Evolutionary conservation across 2,797 vertebrate species (phyloP), one percentile per base, ranked within the genome.

Genomic region (Labroides dimidiatus): DNA sequence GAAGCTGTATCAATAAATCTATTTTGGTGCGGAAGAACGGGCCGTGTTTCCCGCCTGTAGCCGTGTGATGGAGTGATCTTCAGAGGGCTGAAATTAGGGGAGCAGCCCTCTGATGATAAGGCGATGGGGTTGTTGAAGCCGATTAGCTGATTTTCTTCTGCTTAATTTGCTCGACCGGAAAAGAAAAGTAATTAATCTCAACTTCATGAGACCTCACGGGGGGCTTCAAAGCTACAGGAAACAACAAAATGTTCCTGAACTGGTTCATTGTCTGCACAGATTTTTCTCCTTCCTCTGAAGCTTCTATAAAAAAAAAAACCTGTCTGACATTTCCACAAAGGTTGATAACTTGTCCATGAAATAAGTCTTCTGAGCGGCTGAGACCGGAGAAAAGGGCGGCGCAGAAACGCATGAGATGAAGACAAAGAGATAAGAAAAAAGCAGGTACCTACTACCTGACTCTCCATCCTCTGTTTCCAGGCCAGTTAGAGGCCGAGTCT

Each of bases 161-260:
- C 85, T 85, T 90, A 81, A 92, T 87, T 90, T 85, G 53, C 80
- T 81, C 44, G 1, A 70, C 61, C 48, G 36, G 69, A 87, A 85
- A 89, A 80, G 56, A 74, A 78, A 86, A 89, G 84, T 81, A 91
- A 90, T 92, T 87, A 89, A 88, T 87, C 69, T 79, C 62, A 51
- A 81, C 89, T 69, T 87, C 84, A 48, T 41, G 43, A 77, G 85
- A 82, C 64, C 81, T 87, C 84, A 77, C 1, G 60, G 48, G 30
- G 55, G 72, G 64, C 64, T 81, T 85, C 60, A 81, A 55, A 72
- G 56, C 65, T 67, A 62, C 52, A 57, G 30, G 56, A 78, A 77
- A 82, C 76, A 87, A 78, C 69, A 86, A 75, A 70, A 84, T 14
- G 17, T 56, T 76, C 77, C 59, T 54, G 77, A 84, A 85, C 71